Conservation (phyloP, 1,140 invertebrate species). For the Sesamia nonagrioides region DNA sequence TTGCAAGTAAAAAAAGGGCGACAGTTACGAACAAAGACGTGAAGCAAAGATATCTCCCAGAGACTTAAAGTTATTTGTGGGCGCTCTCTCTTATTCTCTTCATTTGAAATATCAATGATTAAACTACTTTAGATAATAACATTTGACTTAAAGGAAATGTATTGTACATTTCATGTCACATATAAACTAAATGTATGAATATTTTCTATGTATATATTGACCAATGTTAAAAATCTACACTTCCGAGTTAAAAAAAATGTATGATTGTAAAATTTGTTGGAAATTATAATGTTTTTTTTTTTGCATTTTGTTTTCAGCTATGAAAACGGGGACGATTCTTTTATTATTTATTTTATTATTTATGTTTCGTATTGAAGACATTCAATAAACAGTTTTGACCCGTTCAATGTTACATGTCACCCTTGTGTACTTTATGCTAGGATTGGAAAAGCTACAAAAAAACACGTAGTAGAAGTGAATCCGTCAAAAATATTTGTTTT, state of each 20-base stretch:
- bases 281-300: slow-evolving; percentile 5
- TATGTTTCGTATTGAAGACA: neutral
- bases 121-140: neutral
- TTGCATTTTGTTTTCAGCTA: slow-evolving; percentile 18
- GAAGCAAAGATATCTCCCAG: too few relatives aligned
- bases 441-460: too few relatives aligned
- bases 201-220: slow-evolving; percentile 36
- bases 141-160: neutral
- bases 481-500: too few relatives aligned
- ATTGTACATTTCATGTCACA: neutral
- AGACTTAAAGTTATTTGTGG: too few relatives aligned
- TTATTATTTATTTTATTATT: slow-evolving; percentile 15
- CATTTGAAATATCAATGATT: neutral
- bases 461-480: too few relatives aligned
- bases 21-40: too few relatives aligned
- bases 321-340: neutral
- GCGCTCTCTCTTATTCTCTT: neutral
- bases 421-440: too few relatives aligned
- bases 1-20: too few relatives aligned
- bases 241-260: neutral
- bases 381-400: too few relatives aligned
- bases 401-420: neutral
- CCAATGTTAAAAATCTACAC: slow-evolving; percentile 25
- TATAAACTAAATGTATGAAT: slow-evolving; percentile 13
- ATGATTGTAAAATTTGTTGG: neutral